A percentile compares a stretch with the other conserved stretches of the same genome.
Evolutionary conservation across 92 coral and sea anemone species (phyloP).

Genomic region (Epizoanthus fatuus): DNA sequence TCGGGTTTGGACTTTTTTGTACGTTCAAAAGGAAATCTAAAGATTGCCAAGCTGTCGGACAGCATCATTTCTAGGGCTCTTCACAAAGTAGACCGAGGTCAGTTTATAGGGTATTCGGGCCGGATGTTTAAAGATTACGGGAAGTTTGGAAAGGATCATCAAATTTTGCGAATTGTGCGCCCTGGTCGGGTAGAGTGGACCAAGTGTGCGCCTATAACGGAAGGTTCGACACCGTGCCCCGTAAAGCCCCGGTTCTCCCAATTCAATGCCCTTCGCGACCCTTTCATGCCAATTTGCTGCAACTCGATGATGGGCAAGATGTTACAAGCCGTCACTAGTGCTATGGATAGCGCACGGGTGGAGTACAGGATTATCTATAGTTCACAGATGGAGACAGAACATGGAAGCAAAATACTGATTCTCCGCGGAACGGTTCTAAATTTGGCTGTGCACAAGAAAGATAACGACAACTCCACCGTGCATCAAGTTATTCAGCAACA

Average conservation of each 20-base stretch:
- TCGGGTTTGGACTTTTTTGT: conserved; percentile 22
- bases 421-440: conserved; percentile 1
- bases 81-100: conserved; percentile 20
- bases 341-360: neutral
- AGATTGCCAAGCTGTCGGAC: conserved; percentile 43
- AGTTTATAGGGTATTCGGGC: conserved; percentile 13
- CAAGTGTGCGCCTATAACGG: conserved; percentile 19
- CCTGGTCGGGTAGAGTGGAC: conserved; percentile 35
- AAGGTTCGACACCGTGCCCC: conserved; percentile 17
- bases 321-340: neutral
- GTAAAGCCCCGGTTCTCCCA: neutral
- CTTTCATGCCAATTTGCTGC: conserved; percentile 36
- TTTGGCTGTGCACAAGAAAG: conserved; percentile 31
- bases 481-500: conserved; percentile 12
- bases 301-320: conserved; percentile 22
- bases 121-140: conserved; percentile 36
- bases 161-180: conserved; percentile 24
- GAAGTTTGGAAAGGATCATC: conserved; percentile 26
- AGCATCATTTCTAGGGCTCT: conserved; percentile 5
- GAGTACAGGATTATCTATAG: conserved; percentile 16
- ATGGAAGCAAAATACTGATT: conserved; percentile 14
- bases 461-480: conserved; percentile 36
- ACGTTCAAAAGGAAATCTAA: conserved; percentile 38
- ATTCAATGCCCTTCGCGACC: conserved; percentile 19
- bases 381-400: conserved; percentile 15